Evolutionary conservation across 2,888 invertebrate species (phyloP).

Genomic region (Phortica magna): DNA sequence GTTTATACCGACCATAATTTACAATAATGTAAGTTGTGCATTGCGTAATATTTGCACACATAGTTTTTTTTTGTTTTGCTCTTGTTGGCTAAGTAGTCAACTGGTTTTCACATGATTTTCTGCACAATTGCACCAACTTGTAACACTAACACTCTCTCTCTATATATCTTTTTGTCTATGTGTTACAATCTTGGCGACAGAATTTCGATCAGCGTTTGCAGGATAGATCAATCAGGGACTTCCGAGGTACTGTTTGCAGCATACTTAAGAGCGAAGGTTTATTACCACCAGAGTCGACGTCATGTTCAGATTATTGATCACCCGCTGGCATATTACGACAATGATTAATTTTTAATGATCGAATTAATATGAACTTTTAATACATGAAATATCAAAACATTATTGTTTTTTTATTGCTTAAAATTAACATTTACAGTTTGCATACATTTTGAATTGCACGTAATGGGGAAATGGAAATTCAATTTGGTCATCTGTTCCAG

Average conservation of each 20-base stretch:
- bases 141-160: no score
- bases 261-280: background rate
- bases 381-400: no score
- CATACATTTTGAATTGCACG: background rate
- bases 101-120: background rate
- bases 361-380: no score
- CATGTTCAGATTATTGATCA: no score
- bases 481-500: background rate
- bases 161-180: background rate
- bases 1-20: conserved; percentile 80
- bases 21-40: conserved; percentile 78
- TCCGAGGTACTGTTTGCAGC: conserved; percentile 77
- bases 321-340: no score
- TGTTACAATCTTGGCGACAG: conserved; percentile 57
- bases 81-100: background rate
- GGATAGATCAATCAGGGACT: conserved; percentile 77
- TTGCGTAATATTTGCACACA: background rate
- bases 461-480: conserved; percentile 52
- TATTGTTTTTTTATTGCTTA: background rate
- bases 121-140: conserved; percentile 12
- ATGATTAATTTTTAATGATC: no score
- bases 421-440: background rate
- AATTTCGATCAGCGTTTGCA: conserved; percentile 77
- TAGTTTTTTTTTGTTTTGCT: background rate
- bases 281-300: background rate